Conservation (phyloP, 2,888 invertebrate genomes). For the Microctonus brassicae region DNA sequence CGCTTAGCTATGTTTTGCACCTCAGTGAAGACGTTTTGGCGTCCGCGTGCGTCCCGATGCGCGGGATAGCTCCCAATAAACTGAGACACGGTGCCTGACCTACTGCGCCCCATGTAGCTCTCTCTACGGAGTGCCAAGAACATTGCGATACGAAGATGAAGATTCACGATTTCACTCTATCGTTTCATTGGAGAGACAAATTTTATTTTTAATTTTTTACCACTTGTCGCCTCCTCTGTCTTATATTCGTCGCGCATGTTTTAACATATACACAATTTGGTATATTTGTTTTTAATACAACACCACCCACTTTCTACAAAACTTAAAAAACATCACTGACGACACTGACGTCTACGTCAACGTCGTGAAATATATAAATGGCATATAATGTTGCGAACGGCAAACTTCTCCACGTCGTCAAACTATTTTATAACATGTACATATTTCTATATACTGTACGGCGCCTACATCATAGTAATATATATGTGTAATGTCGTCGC, state of each 20-base stretch:
- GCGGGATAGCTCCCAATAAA: constrained; percentile 53
- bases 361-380: background rate
- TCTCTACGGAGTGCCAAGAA: constrained; percentile 41
- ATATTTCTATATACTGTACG: background rate
- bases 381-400: background rate
- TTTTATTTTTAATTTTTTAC: constrained; percentile 32
- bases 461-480: background rate
- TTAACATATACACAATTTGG: background rate
- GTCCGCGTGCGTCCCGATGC: constrained; percentile 40
- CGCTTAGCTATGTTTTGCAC: constrained; percentile 1
- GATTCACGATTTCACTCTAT: constrained; percentile 30
- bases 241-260: background rate
- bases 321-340: background rate
- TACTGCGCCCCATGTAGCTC: constrained; percentile 47
- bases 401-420: background rate
- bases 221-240: constrained; percentile 18
- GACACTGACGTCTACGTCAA: background rate
- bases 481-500: background rate
- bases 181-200: constrained; percentile 35
- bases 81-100: constrained; percentile 55
- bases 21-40: constrained; percentile 9
- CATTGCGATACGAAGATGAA: constrained; percentile 15
- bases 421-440: background rate
- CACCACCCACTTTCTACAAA: background rate
- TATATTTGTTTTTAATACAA: background rate